These are phyloP conservation scores for Petrocephalus schoutedeni DNA, from an alignment of 2,797 vertebrate genomes.

Conservation along the genomic window DNA sequence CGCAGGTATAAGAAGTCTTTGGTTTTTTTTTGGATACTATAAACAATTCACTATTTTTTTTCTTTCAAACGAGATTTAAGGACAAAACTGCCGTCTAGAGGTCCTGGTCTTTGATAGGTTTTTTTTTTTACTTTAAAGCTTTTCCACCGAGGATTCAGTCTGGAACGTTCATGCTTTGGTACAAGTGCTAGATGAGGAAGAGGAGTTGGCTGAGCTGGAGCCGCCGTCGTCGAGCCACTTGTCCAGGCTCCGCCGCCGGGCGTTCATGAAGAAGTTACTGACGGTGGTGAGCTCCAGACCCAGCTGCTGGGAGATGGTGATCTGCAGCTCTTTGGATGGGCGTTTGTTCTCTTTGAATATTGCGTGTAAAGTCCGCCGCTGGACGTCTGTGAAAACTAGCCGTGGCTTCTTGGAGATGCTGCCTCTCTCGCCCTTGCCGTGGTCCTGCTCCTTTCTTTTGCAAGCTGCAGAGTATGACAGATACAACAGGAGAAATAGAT, in stretches of 20 bases:
- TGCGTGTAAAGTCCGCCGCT: slow-evolving; percentile 96
- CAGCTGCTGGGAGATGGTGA: slow-evolving; percentile 98
- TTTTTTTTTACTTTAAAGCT: slow-evolving; percentile 87
- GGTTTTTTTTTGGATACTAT: slow-evolving; percentile 97
- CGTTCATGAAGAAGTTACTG: slow-evolving; percentile 99
- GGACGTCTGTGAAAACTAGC: slow-evolving; percentile 96
- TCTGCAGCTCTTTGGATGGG: slow-evolving; percentile 97
- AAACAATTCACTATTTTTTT: slow-evolving; percentile 80
- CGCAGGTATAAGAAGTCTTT: slow-evolving; percentile 95
- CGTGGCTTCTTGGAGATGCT: slow-evolving; percentile 90
- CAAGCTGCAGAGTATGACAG: slow-evolving; percentile 68
- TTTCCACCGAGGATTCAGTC: slow-evolving; percentile 95
- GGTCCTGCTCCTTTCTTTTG: slow-evolving; percentile 96
- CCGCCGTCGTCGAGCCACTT: slow-evolving; percentile 97
- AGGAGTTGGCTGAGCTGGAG: slow-evolving; percentile 77
- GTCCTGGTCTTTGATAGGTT: slow-evolving; percentile 72
- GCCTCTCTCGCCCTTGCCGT: slow-evolving; percentile 82
- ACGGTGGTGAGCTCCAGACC: slow-evolving; percentile 96
- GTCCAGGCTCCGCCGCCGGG: slow-evolving; percentile 91
- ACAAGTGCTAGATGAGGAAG: slow-evolving; percentile 84
- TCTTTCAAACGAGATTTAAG: slow-evolving; percentile 70
- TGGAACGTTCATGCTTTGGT: slow-evolving; percentile 93
- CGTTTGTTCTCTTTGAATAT: slow-evolving; percentile 99
- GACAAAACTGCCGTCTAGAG: slow-evolving; percentile 81
- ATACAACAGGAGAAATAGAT: background rate